Evolutionary conservation across 2,888 invertebrate species (phyloP).

Genomic region (Scaptomyza flava): DNA sequence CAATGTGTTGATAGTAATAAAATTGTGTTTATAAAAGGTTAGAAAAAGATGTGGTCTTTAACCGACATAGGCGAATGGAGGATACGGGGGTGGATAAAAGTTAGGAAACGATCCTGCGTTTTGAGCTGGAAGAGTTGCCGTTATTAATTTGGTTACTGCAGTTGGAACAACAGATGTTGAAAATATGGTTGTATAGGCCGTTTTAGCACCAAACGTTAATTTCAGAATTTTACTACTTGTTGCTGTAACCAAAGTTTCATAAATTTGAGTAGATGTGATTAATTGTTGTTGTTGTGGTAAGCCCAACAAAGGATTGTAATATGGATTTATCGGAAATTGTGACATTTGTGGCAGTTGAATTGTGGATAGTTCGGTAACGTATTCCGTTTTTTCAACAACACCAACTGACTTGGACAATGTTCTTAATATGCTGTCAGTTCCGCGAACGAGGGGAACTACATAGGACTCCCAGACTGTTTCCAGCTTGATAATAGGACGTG

Average conservation of each 20-base stretch:
- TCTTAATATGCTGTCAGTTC: slow-evolving; percentile 90
- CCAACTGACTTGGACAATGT: slow-evolving; percentile 92
- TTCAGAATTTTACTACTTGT: slow-evolving; percentile 93
- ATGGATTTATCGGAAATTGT: slow-evolving; percentile 82
- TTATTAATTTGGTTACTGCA: slow-evolving; percentile 92
- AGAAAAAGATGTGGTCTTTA: slow-evolving; percentile 73
- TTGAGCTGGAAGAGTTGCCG: slow-evolving; percentile 91
- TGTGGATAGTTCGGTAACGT: slow-evolving; percentile 90
- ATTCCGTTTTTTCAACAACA: slow-evolving; percentile 92
- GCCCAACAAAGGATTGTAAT: slow-evolving; percentile 85
- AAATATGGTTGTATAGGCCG: slow-evolving; percentile 93
- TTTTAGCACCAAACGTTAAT: slow-evolving; percentile 95
- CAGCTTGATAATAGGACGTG: slow-evolving; percentile 90
- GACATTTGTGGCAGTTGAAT: slow-evolving; percentile 86
- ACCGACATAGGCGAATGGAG: slow-evolving; percentile 91
- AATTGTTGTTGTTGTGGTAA: slow-evolving; percentile 89
- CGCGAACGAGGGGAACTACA: slow-evolving; percentile 91
- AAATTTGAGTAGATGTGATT: slow-evolving; percentile 92
- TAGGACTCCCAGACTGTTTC: slow-evolving; percentile 94
- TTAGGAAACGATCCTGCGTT: slow-evolving; percentile 89
- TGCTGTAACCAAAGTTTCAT: slow-evolving; percentile 91
- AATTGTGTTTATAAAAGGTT: slow-evolving; percentile 2
- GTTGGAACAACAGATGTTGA: slow-evolving; percentile 93
- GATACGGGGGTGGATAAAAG: slow-evolving; percentile 91
- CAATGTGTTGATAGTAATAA: neutral